Conservation (phyloP, 2,797 vertebrate genomes). For the Tapirus indicus region DNA sequence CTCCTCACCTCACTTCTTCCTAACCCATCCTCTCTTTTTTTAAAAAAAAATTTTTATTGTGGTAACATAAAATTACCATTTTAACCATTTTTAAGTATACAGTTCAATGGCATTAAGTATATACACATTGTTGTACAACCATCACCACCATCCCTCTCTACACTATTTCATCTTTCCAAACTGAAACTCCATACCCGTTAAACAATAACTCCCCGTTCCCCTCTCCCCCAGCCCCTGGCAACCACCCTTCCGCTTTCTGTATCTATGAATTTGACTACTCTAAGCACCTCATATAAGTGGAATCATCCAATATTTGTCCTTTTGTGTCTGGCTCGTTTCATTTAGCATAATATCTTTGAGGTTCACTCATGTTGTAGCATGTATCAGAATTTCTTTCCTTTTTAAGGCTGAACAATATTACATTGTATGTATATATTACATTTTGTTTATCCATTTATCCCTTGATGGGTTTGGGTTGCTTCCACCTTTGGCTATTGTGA, state of each 20-base stretch:
- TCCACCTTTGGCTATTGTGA: neutral
- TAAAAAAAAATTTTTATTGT: neutral
- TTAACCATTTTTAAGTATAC: neutral
- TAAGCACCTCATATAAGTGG: neutral
- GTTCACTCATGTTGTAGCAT: neutral
- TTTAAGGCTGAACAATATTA: neutral
- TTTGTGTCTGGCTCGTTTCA: neutral
- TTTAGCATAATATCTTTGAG: neutral
- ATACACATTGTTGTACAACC: neutral
- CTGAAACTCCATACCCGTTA: neutral
- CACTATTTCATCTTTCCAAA: neutral
- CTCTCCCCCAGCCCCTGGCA: neutral
- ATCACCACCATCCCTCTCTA: neutral
- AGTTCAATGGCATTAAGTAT: neutral
- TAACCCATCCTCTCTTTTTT: neutral
- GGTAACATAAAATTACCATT: neutral
- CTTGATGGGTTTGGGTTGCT: neutral
- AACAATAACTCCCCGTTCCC: neutral
- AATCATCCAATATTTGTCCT: neutral
- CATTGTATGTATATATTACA: neutral
- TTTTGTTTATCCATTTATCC: neutral
- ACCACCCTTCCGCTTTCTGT: neutral
- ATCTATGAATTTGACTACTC: neutral
- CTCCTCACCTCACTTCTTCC: neutral
- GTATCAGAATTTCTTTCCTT: neutral